These are phyloP conservation scores for Drosophila nr. medialis DNA, from an alignment of 2,888 invertebrate genomes.

Conservation along the genomic window DNA sequence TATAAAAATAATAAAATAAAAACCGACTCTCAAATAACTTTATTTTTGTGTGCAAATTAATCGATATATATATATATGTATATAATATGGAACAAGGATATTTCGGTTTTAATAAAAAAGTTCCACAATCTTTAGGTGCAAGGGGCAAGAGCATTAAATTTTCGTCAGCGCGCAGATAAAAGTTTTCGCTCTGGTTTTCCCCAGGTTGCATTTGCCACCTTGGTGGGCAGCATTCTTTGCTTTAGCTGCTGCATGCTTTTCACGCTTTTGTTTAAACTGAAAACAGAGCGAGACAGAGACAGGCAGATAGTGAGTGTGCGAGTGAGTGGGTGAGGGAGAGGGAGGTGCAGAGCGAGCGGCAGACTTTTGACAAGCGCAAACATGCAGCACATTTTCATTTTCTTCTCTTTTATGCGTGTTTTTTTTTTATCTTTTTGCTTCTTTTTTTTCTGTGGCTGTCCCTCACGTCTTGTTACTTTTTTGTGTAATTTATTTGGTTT, in stretches of 20 bases:
- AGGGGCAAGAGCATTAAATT: constrained; percentile 11
- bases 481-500: constrained; percentile 58
- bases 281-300: background rate
- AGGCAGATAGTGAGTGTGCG: background rate
- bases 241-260: constrained; percentile 39
- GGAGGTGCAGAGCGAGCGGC: background rate
- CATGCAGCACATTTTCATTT: constrained; percentile 30
- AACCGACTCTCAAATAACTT: background rate
- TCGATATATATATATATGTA: background rate
- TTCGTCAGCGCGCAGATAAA: constrained; percentile 6
- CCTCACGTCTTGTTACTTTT: constrained; percentile 52
- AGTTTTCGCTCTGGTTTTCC: background rate
- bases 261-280: constrained; percentile 64
- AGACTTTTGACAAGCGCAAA: constrained; percentile 19
- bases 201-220: constrained; percentile 6
- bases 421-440: background rate
- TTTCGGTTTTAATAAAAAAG: background rate
- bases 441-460: constrained; percentile 6
- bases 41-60: background rate
- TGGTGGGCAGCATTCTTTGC: constrained; percentile 33
- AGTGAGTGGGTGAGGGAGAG: background rate
- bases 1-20: too few species aligned
- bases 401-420: background rate
- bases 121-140: background rate
- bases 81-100: background rate